Evolutionary conservation across 2,888 invertebrate species (phyloP).

Genomic region (Lissocephala sabroskyi): DNA sequence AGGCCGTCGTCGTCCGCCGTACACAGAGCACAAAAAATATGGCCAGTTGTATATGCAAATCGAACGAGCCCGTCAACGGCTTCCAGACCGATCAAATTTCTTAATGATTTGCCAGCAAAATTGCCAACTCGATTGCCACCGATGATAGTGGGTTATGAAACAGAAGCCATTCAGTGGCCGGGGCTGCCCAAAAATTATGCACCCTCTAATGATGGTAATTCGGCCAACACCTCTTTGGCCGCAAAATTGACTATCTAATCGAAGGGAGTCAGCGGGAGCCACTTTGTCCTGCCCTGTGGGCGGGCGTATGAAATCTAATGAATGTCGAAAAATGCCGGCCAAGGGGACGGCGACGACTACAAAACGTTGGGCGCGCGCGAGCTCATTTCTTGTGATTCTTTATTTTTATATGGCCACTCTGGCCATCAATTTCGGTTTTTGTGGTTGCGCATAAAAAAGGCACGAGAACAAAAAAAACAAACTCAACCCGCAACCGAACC

Average conservation of each 20-base stretch:
- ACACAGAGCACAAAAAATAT: too few relatives aligned
- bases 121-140: conserved; percentile 6
- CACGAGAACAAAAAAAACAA: background rate
- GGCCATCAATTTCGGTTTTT: conserved; percentile 65
- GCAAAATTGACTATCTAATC: conserved; percentile 59
- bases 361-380: conserved; percentile 25
- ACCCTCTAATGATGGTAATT: conserved; percentile 64
- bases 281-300: too few relatives aligned
- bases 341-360: conserved; percentile 33
- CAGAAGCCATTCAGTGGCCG: conserved; percentile 17
- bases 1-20: too few relatives aligned
- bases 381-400: conserved; percentile 61
- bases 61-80: conserved; percentile 7
- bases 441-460: conserved; percentile 58
- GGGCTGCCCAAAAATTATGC: background rate
- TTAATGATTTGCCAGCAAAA: conserved; percentile 12
- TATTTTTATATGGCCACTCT: conserved; percentile 52
- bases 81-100: conserved; percentile 10
- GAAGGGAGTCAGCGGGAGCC: conserved; percentile 17
- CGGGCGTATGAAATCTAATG: conserved; percentile 69
- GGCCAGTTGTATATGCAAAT: conserved; percentile 15
- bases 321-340: conserved; percentile 53
- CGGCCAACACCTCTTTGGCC: conserved; percentile 62
- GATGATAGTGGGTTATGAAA: background rate
- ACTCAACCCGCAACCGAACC: conserved; percentile 42